These are phyloP conservation scores for Zosterops japonicus DNA, from an alignment of 2,113 vertebrate genomes.

Conservation along the genomic window DNA sequence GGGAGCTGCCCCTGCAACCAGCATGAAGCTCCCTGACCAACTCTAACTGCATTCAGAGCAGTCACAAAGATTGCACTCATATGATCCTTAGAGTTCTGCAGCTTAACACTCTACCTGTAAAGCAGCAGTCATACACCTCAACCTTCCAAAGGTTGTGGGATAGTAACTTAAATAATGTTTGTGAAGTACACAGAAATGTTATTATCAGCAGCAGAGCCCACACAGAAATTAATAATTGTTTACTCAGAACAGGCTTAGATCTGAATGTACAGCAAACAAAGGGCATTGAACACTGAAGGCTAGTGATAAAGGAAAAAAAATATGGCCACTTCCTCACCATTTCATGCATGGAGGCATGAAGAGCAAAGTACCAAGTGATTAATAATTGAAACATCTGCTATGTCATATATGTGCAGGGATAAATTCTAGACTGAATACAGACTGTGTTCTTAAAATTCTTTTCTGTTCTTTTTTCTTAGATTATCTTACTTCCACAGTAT, in stretches of 20 bases:
- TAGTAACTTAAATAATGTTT: neutral
- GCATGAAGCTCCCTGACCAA: accelerated
- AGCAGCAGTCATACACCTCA: neutral
- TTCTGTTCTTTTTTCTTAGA: neutral
- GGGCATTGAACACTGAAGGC: neutral
- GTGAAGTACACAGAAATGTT: neutral
- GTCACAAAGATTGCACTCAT: neutral
- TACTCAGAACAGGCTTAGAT: neutral
- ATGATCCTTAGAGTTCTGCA: neutral
- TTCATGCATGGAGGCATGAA: neutral
- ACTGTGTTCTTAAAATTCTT: neutral
- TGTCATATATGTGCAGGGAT: neutral
- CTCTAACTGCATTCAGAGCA: neutral
- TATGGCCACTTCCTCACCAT: neutral
- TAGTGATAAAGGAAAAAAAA: neutral
- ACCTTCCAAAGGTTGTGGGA: neutral
- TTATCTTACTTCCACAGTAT: neutral
- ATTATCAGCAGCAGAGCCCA: neutral
- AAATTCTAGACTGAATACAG: neutral
- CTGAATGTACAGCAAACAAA: neutral
- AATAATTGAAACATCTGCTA: neutral
- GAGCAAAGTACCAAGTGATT: neutral
- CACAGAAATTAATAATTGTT: neutral
- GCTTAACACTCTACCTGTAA: neutral
- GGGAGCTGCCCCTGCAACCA: neutral